Evolutionary conservation across 1,140 invertebrate genomes (phyloP).

Genomic region (Rhagoletis pomonella): DNA sequence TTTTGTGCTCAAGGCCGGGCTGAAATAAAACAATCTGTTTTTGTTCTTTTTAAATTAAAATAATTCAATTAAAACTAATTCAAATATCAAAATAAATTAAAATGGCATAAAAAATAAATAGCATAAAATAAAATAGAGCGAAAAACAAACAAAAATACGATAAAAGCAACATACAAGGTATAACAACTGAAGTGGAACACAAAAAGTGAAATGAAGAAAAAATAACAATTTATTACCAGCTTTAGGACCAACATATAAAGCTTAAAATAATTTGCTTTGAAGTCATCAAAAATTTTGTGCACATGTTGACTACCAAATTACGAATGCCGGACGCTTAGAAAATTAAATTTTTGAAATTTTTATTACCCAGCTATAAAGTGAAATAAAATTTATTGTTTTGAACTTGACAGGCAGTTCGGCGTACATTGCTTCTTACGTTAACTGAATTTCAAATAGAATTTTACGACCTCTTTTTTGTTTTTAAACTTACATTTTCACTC

Average conservation of each 20-base stretch:
- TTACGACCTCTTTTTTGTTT: background rate
- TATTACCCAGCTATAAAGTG: background rate
- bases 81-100: background rate
- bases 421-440: background rate
- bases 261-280: no score
- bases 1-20: no score
- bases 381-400: constrained; percentile 21
- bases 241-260: no score
- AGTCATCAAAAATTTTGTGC: no score
- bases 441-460: constrained; percentile 17
- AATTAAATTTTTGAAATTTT: background rate
- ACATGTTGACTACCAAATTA: no score
- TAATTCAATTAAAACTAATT: background rate
- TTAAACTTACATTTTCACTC: background rate
- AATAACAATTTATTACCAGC: no score
- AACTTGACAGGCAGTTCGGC: constrained; percentile 1
- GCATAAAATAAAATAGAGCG: background rate
- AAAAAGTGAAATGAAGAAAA: no score
- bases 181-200: no score
- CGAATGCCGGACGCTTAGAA: background rate
- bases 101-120: background rate
- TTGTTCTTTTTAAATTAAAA: background rate
- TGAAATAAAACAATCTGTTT: background rate
- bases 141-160: no score
- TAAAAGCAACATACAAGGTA: no score